Base-by-base conservation (phyloP, 2,888 invertebrate species). In the Epistrophella euchroma region DNA sequence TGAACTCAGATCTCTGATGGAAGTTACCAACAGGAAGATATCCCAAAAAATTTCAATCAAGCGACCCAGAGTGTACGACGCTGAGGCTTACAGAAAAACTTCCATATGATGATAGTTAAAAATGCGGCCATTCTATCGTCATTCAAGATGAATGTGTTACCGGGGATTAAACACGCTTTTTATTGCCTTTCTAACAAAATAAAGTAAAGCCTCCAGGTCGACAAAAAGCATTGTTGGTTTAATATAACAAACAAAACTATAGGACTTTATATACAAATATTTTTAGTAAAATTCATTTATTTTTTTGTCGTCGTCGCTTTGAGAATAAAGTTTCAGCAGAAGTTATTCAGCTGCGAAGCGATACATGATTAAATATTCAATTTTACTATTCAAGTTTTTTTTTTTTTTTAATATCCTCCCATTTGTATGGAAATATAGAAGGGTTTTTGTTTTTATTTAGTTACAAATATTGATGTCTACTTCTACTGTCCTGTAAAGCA, bases 111-210 rank as follows among this genome's bases (percentile, higher is more conserved):
- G 84, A 60, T 60, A 60, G 85, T 73, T 77, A 81, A 72, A 85
- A 85, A 85, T 81, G 76, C 72, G 72, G 72, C 47, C 47, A 60
- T 81, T 4, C n/a, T n/a, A 76, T 50, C 66, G 68, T 68, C 75
- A 87, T 87, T 83, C 66, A 79, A 87, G 83, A 87, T 87, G 83
- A 79, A 87, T 83, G 72, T 87, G 87, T 87, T 79, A 78, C 60
- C 83, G 73, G 87, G 87, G 87, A 87, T 83, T 87, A 87, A 87
- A 87, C 83, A 87, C 52, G 87, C 43, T 83, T 79, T 87, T 87
- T 87, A 87, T 87, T 83, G 83, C 66, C 75, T 79, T 79, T 78
- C 73, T 64, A 86, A 78, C 82, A 76, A 76, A 45, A 50, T 4
- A 77, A 77, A 76, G 58, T 45, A 35, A 45, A 79, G 62, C n/a